phyloP scores from a whole-genome alignment of 1,140 invertebrate species.

The Galleria mellonella region DNA sequence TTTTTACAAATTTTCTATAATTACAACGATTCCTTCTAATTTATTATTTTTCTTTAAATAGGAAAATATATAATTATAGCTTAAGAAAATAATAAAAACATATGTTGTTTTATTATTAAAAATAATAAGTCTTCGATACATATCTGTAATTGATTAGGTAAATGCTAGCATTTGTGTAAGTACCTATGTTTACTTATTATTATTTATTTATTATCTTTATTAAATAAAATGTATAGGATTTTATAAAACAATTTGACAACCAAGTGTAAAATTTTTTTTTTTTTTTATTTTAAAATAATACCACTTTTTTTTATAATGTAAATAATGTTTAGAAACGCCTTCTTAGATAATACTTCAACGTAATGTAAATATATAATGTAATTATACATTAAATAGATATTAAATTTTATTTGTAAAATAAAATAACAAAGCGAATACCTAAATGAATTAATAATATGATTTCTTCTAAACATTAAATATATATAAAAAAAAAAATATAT shows the following conservation, averaged over 20 bases:
- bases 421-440: neutral
- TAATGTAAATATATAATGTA: conserved; percentile 41
- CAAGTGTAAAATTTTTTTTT: conserved; percentile 6
- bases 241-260: conserved; percentile 22
- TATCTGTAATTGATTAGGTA: conserved; percentile 18
- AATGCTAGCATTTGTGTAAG: conserved; percentile 6
- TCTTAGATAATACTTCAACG: conserved; percentile 47
- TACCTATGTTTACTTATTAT: neutral
- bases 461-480: neutral
- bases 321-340: conserved; percentile 59
- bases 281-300: conserved; percentile 2
- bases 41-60: too few species aligned
- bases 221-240: neutral
- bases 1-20: too few species aligned
- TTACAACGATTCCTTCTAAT: too few species aligned
- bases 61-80: too few species aligned
- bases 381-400: conserved; percentile 12
- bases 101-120: neutral
- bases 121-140: conserved; percentile 19
- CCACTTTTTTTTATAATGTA: conserved; percentile 27
- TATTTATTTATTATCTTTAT: neutral
- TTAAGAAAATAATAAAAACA: too few species aligned
- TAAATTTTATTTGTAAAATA: conserved; percentile 30
- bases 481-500: too few species aligned
- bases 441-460: neutral